These are phyloP conservation scores for Dromius quadrimaculatus DNA, from an alignment of 2,888 invertebrate species.

Conservation along the genomic window DNA sequence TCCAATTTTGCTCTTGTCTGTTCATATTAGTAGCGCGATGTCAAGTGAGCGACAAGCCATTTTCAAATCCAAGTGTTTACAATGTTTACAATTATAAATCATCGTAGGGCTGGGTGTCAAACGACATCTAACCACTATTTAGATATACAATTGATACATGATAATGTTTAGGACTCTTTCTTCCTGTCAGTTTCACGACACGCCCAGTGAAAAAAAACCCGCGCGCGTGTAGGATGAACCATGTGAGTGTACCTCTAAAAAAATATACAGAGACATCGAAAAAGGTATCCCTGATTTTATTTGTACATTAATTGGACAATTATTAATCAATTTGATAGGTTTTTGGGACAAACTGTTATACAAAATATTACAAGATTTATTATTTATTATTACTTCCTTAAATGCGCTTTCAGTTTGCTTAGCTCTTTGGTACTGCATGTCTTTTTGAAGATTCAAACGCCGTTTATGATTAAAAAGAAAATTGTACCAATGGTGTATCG, in stretches of 20 bases:
- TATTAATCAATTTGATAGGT: no score
- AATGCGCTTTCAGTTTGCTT: no score
- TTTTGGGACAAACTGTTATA: no score
- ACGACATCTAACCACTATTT: conserved; percentile 17
- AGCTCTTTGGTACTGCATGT: no score
- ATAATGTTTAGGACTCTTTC: conserved; percentile 40
- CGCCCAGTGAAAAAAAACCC: neutral
- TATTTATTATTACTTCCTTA: no score
- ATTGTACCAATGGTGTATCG: no score
- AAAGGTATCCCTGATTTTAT: no score
- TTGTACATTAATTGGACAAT: no score
- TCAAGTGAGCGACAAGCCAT: conserved; percentile 18
- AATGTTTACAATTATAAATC: conserved; percentile 21
- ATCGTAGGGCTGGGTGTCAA: conserved; percentile 40
- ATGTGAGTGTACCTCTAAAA: conserved; percentile 32
- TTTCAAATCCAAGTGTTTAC: conserved; percentile 29
- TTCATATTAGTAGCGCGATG: conserved; percentile 30
- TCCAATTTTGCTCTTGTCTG: conserved; percentile 27
- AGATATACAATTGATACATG: conserved; percentile 27
- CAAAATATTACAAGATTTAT: no score
- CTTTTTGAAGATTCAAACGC: no score
- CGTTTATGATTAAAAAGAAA: no score
- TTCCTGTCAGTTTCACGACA: conserved; percentile 23
- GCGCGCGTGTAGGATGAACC: conserved; percentile 1
- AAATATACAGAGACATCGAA: no score